Evolutionary conservation across 1,140 invertebrate species (phyloP).

Genomic region (Bombus turneri): DNA sequence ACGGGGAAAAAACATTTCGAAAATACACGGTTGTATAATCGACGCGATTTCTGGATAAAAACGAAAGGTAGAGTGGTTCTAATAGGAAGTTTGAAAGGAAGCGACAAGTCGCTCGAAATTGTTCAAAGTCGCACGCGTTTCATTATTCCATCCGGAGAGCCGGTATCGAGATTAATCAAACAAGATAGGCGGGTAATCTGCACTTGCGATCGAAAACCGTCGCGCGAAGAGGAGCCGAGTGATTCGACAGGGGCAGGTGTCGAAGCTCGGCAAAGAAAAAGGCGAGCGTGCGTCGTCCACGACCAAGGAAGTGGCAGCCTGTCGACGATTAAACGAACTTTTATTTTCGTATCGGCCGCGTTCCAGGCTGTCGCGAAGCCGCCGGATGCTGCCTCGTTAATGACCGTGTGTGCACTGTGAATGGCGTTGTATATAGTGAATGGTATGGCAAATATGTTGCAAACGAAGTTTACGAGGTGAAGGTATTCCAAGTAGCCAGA

Average conservation of each 20-base stretch:
- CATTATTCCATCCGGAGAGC: not conserved
- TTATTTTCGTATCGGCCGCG: slow-evolving; percentile 14
- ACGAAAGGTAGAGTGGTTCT: not conserved
- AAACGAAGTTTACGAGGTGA: not conserved
- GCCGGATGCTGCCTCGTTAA: slow-evolving; percentile 1
- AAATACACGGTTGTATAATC: not conserved
- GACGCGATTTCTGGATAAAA: not conserved
- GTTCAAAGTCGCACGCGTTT: not conserved
- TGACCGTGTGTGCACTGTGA: not conserved
- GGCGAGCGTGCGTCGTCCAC: not conserved
- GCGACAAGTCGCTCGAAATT: not conserved
- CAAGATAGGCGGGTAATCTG: slow-evolving; percentile 41
- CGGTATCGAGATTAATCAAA: slow-evolving; percentile 49
- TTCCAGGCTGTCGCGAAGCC: not conserved
- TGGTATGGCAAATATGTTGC: not conserved
- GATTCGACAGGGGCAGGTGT: slow-evolving; percentile 48
- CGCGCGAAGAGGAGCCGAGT: slow-evolving; percentile 31
- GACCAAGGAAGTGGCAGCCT: slow-evolving; percentile 24
- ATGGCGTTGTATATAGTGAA: not conserved
- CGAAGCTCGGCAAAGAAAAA: slow-evolving; percentile 29
- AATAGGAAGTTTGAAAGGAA: not conserved
- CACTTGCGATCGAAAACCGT: slow-evolving; percentile 33
- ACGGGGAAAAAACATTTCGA: no score
- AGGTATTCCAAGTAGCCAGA: not conserved
- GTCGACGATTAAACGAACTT: slow-evolving; percentile 33